Base-by-base conservation (phyloP, 1,140 invertebrate species). In the Micrasema minimum region DNA sequence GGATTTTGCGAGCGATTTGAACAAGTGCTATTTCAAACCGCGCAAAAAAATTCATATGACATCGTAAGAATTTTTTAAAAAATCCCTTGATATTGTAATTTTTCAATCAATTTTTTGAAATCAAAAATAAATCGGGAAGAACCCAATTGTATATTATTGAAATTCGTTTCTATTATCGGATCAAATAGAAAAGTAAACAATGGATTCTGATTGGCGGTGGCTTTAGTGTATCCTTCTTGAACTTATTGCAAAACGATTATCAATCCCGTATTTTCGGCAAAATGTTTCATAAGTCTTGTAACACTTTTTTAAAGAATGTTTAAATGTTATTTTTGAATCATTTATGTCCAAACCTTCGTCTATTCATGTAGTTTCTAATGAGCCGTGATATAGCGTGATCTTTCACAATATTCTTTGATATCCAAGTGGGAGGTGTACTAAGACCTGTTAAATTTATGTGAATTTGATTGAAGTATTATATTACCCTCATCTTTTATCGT, bases 371-470 rank as follows among this genome's bases (percentile, higher is more conserved):
- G n/a, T n/a, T n/a, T n/a, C 50, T 31, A 22, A 14, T 59, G 37
- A n/a, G n/a, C 37, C n/a, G 16, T 57, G 53, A 57, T 37, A 57
- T 57, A 14, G 53, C 53, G 53, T 57, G 55, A 12, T 22, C 7
- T 16, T 31, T 38, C 6, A 18, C 14, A 41, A 59, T 31, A 43
- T 35, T 2, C 12, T 16, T 10, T 41, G 55, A 11, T 41, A 35
- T 35, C 37, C 16, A 59, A 16, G 35, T 59, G 35, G 35, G 55
- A 59, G 55, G 35, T 59, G 55, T 35, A 59, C 35, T 55, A 14
- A 22, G 9, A 38, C 22, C 55, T 35, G 55, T 59, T 59, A 43
- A 59, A 59, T 59, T 12, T 59, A 59, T 59, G 55, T 59, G 55
- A 59, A 59, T 41, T 59, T 41, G 37, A 59, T 41, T 59, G 37